These are phyloP conservation scores for Heliangelus exortis DNA, from an alignment of 2,797 vertebrate genomes.

Conservation along the genomic window DNA sequence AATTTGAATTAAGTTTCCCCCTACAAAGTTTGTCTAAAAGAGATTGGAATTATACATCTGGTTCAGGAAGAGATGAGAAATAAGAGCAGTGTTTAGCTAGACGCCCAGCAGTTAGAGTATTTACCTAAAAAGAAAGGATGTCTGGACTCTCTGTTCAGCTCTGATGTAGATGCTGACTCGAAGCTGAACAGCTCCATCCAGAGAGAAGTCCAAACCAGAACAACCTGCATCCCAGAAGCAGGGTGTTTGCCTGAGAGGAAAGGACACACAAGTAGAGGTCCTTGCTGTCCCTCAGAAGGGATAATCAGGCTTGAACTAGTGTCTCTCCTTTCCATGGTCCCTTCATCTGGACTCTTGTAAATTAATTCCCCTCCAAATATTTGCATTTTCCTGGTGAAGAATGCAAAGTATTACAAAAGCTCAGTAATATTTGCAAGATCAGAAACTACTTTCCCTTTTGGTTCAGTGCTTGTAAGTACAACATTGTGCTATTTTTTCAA, in stretches of 20 bases:
- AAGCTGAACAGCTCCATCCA: conserved; percentile 54
- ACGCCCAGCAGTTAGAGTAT: neutral
- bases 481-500: neutral
- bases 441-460: neutral
- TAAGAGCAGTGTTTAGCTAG: neutral
- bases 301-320: neutral
- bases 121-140: neutral
- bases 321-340: neutral
- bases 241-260: neutral
- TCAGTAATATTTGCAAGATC: neutral
- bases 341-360: neutral
- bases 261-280: neutral
- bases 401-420: neutral
- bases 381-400: neutral
- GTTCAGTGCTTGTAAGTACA: accelerated
- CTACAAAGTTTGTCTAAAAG: neutral
- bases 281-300: neutral
- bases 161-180: neutral
- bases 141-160: neutral
- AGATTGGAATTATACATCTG: neutral
- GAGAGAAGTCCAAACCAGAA: conserved; percentile 6
- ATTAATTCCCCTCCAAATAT: neutral
- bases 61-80: neutral
- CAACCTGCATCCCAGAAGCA: neutral
- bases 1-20: neutral